These are phyloP conservation scores for Parnassius smintheus DNA, from an alignment of 2,888 invertebrate genomes.

Conservation along the genomic window DNA sequence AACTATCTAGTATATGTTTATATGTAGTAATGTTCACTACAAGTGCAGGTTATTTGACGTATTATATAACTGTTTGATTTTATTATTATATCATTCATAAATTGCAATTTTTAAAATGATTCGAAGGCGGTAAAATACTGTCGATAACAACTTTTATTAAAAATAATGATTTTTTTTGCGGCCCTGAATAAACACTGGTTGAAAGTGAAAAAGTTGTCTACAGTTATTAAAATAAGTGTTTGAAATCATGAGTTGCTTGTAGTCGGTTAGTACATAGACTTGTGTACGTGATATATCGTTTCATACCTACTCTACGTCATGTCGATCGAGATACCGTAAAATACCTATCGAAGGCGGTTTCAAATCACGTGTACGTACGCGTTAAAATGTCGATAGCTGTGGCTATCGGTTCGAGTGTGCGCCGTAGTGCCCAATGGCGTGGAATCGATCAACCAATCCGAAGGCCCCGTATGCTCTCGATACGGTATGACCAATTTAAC, in stretches of 20 bases:
- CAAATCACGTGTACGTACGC: slow-evolving; percentile 46
- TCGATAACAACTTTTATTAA: too few relatives aligned
- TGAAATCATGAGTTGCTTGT: neutral
- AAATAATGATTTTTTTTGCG: too few relatives aligned
- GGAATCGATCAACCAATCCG: slow-evolving; percentile 82
- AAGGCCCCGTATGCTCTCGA: slow-evolving; percentile 59
- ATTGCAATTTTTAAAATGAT: too few relatives aligned
- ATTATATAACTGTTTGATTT: too few relatives aligned
- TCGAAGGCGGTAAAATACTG: too few relatives aligned
- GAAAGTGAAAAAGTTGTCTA: too few relatives aligned
- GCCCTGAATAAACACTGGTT: too few relatives aligned
- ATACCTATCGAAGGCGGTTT: slow-evolving; percentile 70
- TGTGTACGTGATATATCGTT: neutral
- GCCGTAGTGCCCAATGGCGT: slow-evolving; percentile 76
- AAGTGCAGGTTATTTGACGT: too few relatives aligned
- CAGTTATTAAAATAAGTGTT: neutral
- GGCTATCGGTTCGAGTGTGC: slow-evolving; percentile 82
- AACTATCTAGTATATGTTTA: too few relatives aligned
- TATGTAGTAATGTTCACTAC: too few relatives aligned
- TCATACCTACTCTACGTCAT: slow-evolving; percentile 39
- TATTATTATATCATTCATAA: too few relatives aligned
- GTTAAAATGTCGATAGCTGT: slow-evolving; percentile 54
- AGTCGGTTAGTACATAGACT: neutral
- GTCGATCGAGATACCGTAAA: slow-evolving; percentile 47
- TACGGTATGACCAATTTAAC: slow-evolving; percentile 44